phyloP scores from a whole-genome alignment of 1,140 invertebrate genomes.

The Drosophila pseudoananassae region DNA sequence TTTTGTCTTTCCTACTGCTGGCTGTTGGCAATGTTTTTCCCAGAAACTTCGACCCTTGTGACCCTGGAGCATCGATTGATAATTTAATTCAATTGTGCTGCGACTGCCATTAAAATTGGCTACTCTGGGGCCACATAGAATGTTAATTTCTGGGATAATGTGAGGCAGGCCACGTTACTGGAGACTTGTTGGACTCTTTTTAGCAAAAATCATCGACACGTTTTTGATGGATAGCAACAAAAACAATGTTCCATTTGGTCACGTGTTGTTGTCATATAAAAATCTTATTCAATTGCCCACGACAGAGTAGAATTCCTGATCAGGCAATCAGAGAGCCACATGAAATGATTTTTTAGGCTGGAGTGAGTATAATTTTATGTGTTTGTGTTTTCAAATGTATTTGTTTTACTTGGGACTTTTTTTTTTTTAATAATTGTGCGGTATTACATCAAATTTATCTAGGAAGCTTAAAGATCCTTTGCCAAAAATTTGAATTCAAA shows the following conservation, averaged over 20 bases:
- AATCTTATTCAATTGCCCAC: constrained; percentile 48
- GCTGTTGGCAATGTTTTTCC: not conserved
- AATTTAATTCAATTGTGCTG: constrained; percentile 77
- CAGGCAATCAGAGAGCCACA: constrained; percentile 37
- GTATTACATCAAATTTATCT: not conserved
- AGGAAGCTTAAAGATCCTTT: not conserved
- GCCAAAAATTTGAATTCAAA: no score
- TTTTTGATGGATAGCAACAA: constrained; percentile 51
- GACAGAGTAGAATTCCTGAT: constrained; percentile 42
- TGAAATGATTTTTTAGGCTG: not conserved
- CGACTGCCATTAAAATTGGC: constrained; percentile 74
- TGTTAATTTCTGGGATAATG: constrained; percentile 64
- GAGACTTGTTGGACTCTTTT: constrained; percentile 31
- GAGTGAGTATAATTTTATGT: constrained; percentile 4
- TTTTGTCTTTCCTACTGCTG: constrained; percentile 7
- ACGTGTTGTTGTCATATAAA: constrained; percentile 56
- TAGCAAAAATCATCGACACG: constrained; percentile 38
- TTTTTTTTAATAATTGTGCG: not conserved
- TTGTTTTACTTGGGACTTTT: constrained; percentile 6
- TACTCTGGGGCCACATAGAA: constrained; percentile 46
- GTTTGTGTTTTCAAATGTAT: constrained; percentile 9
- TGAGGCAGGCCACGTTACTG: constrained; percentile 47
- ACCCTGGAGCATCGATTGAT: constrained; percentile 64
- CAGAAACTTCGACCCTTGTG: constrained; percentile 44
- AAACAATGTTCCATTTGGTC: constrained; percentile 34